Base-by-base conservation (phyloP, 2,888 invertebrate genomes). In the Hypsopygia costalis region DNA sequence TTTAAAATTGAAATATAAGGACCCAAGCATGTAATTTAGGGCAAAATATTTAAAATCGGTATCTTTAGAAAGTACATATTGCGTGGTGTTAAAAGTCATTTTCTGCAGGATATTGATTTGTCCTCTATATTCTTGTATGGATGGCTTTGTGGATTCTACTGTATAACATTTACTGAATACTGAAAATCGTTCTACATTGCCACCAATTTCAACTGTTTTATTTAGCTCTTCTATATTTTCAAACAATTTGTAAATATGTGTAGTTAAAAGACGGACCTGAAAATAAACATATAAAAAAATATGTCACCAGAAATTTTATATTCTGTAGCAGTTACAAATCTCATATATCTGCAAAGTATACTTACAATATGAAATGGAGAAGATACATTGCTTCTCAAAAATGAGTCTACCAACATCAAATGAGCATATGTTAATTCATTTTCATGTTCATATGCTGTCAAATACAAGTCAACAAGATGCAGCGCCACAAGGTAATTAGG, bases 1-100 rank as follows among this genome's bases (percentile, higher is more conserved):
- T 55, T 95, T 94, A 62, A 98, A 98, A 71, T 98, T 98, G 11
- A 95, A 90, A 71, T 95, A 95, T 35, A 98, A 82, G 44, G 93
- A 91, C 1, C 98, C 97, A 22, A 98, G 89, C 59, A 98, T 90
- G 61, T 95, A 97, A 46, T 93, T 90, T 11, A 98, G 68, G 0
- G 94, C 92, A 58, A 94, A 91, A 53, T 91, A 80, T 58, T 90
- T 88, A 52, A 91, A 93, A 4, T 89, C 89, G 0, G 91, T 89
- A 34, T 90, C 78, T 58, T 90, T 90, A 3, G 88, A 87, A 44
- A 92, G 63, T 47, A 90, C 89, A 51, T 89, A 91, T 45, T 91
- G 90, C 11, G 90, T 89, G 10, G 91, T 90, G 33, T 91, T 91
- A 43, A 91, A 93, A 1, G 93, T 90, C 49, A 98, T 86, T 62